phyloP scores from a whole-genome alignment of 2,797 vertebrate genomes.

The Semaprochilodus insignis region DNA sequence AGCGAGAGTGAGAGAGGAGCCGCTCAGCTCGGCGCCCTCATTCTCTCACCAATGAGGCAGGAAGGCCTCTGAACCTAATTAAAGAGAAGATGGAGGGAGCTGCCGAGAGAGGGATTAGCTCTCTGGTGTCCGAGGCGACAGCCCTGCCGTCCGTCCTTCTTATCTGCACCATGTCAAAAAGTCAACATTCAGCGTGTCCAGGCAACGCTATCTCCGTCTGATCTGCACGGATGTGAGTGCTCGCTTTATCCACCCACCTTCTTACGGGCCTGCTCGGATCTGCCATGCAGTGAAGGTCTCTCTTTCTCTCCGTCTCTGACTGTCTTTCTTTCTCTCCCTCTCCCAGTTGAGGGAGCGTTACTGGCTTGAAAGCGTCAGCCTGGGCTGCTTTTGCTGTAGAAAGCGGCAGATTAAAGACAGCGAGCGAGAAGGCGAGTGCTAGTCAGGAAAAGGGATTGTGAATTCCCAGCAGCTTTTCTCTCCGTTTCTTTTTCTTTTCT shows the following conservation, averaged over 20 bases:
- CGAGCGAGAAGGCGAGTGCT: slow-evolving; percentile 18
- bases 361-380: slow-evolving; percentile 34
- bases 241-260: slow-evolving; percentile 37
- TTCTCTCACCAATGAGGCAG: slow-evolving; percentile 20
- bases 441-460: slow-evolving; percentile 51
- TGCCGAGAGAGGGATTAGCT: slow-evolving; percentile 14
- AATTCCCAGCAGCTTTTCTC: slow-evolving; percentile 62
- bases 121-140: background rate
- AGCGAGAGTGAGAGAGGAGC: background rate
- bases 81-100: slow-evolving; percentile 41
- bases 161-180: slow-evolving; percentile 38
- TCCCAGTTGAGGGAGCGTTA: slow-evolving; percentile 38
- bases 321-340: background rate
- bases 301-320: background rate
- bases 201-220: slow-evolving; percentile 25
- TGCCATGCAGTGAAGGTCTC: background rate
- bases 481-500: slow-evolving; percentile 26
- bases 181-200: slow-evolving; percentile 27
- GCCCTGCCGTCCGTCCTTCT: background rate
- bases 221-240: slow-evolving; percentile 30
- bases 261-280: slow-evolving; percentile 30
- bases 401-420: slow-evolving; percentile 53
- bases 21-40: background rate
- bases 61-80: slow-evolving; percentile 48
- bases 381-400: slow-evolving; percentile 21